Evolutionary conservation across 2,888 invertebrate genomes (phyloP).

Genomic region (Podabrus alpinus): DNA sequence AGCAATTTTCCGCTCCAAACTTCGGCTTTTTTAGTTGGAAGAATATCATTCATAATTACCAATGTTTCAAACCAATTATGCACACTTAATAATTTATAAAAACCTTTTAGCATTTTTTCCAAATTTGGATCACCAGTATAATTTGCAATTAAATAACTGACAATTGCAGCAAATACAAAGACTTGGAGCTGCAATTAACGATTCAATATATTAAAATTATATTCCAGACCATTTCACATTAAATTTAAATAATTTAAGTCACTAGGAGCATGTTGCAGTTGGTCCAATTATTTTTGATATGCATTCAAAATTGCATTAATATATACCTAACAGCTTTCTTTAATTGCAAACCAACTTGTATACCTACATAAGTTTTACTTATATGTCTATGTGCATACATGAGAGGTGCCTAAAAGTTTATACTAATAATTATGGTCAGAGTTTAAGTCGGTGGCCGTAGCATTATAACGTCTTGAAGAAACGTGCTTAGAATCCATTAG

Average conservation of each 20-base stretch:
- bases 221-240: neutral
- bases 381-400: neutral
- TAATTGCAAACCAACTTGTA: neutral
- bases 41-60: too few relatives aligned
- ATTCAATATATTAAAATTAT: neutral
- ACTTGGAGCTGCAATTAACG: neutral
- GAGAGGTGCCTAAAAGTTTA: conserved; percentile 10
- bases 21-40: too few relatives aligned
- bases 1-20: too few relatives aligned
- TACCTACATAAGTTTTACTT: neutral
- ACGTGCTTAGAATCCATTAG: conserved; percentile 26
- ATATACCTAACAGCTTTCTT: neutral
- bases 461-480: conserved; percentile 20
- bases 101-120: neutral
- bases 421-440: conserved; percentile 22
- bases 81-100: neutral
- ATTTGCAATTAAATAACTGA: neutral
- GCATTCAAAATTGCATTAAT: neutral
- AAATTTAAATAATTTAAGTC: neutral
- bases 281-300: neutral
- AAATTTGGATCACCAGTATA: neutral
- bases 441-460: conserved; percentile 23
- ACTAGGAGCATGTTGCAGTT: neutral
- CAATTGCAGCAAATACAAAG: neutral
- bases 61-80: neutral